phyloP scores from a whole-genome alignment of 2,888 invertebrate genomes.

The Euplexia lucipara region DNA sequence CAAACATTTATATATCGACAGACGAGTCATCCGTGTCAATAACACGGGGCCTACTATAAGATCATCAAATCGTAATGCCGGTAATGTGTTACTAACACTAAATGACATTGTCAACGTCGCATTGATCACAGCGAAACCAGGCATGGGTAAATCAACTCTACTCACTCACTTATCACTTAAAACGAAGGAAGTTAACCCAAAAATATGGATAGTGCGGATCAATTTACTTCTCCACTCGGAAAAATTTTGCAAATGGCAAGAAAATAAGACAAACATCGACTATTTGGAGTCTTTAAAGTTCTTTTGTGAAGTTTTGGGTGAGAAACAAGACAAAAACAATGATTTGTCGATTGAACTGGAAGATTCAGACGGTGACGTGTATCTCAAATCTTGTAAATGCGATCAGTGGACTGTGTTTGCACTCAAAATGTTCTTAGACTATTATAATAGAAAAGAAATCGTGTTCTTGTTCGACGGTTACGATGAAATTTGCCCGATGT shows the following conservation, averaged over 20 bases:
- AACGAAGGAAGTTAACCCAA: constrained; percentile 43
- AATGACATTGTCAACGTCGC: constrained; percentile 24
- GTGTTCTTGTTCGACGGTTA: constrained; percentile 61
- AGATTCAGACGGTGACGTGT: neutral
- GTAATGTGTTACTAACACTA: constrained; percentile 22
- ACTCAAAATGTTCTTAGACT: constrained; percentile 48
- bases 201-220: constrained; percentile 51
- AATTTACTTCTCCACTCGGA: constrained; percentile 37
- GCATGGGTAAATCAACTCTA: constrained; percentile 63
- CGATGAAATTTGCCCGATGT: constrained; percentile 60
- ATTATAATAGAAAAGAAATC: constrained; percentile 37
- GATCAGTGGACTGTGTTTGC: constrained; percentile 20
- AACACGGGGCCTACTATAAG: too few species aligned
- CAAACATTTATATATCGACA: constrained; percentile 33
- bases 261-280: constrained; percentile 11
- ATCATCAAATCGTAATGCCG: neutral
- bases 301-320: constrained; percentile 18
- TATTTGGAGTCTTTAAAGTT: constrained; percentile 30
- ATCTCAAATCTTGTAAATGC: constrained; percentile 13
- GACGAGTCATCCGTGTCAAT: neutral
- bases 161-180: constrained; percentile 54
- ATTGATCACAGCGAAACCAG: constrained; percentile 50
- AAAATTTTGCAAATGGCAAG: constrained; percentile 41
- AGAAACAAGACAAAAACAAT: neutral
- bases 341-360: constrained; percentile 12